Conservation (phyloP, 2,113 vertebrate species). For the Chionis minor region DNA sequence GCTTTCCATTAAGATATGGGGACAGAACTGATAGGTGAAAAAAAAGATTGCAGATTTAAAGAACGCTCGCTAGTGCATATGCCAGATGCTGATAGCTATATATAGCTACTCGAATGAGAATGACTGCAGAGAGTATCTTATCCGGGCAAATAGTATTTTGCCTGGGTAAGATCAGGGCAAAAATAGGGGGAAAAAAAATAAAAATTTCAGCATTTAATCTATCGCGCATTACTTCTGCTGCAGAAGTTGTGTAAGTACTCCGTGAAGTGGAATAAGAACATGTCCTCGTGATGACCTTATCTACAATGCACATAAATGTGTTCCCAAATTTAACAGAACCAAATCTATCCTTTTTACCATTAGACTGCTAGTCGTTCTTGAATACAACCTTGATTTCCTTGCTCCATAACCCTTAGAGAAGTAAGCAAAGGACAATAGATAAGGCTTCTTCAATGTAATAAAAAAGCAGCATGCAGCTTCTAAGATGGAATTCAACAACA, state of each 20-base stretch:
- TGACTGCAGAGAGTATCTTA: background rate
- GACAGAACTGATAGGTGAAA: background rate
- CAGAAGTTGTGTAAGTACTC: background rate
- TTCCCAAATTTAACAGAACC: conserved; percentile 22
- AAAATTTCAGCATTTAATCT: background rate
- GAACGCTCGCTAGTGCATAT: background rate
- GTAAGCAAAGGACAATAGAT: background rate
- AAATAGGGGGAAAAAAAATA: background rate
- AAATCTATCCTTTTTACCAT: background rate
- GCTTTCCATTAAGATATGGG: background rate
- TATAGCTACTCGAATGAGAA: background rate
- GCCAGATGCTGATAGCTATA: conserved; percentile 44
- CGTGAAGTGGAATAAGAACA: background rate
- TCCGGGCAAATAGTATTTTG: background rate
- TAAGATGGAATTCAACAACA: background rate
- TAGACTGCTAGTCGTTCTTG: background rate
- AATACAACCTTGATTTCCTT: background rate
- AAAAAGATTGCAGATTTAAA: background rate
- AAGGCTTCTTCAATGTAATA: background rate
- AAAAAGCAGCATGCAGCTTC: background rate
- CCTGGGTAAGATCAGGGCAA: background rate
- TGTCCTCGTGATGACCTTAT: background rate
- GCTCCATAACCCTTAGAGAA: background rate
- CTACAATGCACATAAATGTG: background rate
- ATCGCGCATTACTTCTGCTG: background rate